Evolutionary conservation across 2,113 vertebrate species (phyloP).

Genomic region (Formicarius rufipectus): DNA sequence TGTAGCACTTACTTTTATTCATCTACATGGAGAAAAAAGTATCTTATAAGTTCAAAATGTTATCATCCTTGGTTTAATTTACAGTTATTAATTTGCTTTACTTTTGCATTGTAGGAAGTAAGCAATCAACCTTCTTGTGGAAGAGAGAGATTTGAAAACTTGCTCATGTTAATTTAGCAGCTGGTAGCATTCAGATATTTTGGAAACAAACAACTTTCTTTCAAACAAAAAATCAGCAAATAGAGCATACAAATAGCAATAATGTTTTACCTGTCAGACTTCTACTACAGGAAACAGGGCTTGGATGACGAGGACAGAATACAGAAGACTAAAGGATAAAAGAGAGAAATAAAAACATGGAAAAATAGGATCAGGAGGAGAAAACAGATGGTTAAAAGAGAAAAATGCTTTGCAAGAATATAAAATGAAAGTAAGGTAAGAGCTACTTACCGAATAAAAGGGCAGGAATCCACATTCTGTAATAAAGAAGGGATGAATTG

Average conservation of each 20-base stretch:
- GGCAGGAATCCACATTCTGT: slow-evolving; percentile 13
- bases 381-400: not conserved
- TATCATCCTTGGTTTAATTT: not conserved
- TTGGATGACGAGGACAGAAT: not conserved
- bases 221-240: not conserved
- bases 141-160: not conserved
- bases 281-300: not conserved
- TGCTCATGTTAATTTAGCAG: not conserved
- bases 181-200: not conserved
- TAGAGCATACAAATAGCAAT: not conserved
- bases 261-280: not conserved
- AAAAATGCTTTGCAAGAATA: not conserved
- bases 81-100: not conserved
- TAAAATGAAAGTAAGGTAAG: not conserved
- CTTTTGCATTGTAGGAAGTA: not conserved
- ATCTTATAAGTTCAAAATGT: not conserved
- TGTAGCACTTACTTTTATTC: not conserved
- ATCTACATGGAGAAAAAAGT: not conserved
- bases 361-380: not conserved
- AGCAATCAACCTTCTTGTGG: not conserved
- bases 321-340: not conserved
- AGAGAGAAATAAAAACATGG: not conserved
- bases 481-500: slow-evolving; percentile 52
- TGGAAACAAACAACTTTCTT: not conserved
- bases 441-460: not conserved